These are phyloP conservation scores for Herpetotheres cachinnans DNA, from an alignment of 2,113 vertebrate species.

Conservation along the genomic window DNA sequence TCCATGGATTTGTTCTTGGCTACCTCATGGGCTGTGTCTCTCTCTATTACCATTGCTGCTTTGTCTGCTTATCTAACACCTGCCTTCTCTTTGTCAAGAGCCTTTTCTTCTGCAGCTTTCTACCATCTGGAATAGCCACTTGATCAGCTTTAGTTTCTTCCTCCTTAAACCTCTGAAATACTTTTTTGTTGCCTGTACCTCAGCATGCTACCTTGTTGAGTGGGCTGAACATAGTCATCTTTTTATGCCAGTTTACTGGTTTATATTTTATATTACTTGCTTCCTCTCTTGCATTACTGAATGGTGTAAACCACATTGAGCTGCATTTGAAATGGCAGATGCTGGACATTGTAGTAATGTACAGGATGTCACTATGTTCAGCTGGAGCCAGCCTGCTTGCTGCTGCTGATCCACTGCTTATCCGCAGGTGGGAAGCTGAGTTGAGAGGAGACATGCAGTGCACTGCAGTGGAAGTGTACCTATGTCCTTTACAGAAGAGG, in stretches of 20 bases:
- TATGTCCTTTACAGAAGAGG: neutral
- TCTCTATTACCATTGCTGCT: neutral
- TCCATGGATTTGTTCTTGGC: conserved; percentile 17
- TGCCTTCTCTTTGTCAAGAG: neutral
- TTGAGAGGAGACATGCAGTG: neutral
- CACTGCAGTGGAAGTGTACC: neutral
- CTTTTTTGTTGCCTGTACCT: neutral
- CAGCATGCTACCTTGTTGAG: neutral
- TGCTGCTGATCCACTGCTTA: neutral
- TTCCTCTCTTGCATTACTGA: neutral
- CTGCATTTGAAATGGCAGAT: neutral
- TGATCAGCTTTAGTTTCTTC: neutral
- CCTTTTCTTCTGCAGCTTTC: neutral
- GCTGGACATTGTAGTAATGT: neutral
- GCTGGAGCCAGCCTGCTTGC: neutral
- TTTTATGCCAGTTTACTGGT: neutral
- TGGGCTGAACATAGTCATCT: neutral
- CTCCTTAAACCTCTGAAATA: neutral
- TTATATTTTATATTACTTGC: neutral
- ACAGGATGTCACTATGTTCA: neutral
- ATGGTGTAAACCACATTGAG: neutral
- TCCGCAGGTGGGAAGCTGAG: neutral
- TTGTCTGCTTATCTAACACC: neutral
- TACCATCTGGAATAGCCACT: conserved; percentile 1
- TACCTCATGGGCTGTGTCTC: neutral